Conservation (phyloP, 2,113 vertebrate genomes). For the Turdus rufiventris region DNA sequence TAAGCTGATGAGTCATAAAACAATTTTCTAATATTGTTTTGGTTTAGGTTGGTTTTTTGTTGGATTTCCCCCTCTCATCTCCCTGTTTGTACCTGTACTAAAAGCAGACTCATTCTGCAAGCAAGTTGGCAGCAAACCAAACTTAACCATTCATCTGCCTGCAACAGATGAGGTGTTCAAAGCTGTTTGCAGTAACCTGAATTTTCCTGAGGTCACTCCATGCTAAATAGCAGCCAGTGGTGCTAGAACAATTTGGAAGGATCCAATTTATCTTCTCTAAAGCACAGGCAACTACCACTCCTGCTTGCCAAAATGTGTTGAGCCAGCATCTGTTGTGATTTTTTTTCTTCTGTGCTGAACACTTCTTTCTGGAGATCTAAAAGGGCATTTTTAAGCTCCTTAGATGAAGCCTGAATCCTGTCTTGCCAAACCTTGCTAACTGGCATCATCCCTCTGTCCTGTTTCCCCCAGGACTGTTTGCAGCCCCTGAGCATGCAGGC, state of each 20-base stretch:
- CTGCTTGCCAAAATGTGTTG: background rate
- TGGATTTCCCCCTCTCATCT: background rate
- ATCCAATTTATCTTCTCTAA: background rate
- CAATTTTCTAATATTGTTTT: background rate
- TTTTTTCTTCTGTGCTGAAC: background rate
- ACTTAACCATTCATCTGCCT: background rate
- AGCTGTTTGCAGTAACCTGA: background rate
- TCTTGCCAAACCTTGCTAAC: background rate
- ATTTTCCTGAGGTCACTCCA: background rate
- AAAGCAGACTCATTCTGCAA: background rate
- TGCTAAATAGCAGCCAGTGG: background rate
- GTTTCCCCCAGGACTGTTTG: slow-evolving; percentile 83
- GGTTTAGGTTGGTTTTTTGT: background rate
- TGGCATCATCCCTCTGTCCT: background rate
- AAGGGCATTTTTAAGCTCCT: background rate
- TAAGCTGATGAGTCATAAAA: background rate
- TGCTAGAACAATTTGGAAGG: background rate
- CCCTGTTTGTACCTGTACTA: background rate
- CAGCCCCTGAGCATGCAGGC: slow-evolving; percentile 98
- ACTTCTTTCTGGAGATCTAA: background rate
- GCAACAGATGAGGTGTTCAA: background rate
- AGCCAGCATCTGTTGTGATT: background rate
- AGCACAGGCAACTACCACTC: background rate
- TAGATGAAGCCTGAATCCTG: background rate
- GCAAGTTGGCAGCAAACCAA: background rate